A percentile compares a stretch with the other conserved stretches of the same genome.
Conservation (phyloP, 2,113 vertebrate species). For the Bufo bufo region DNA sequence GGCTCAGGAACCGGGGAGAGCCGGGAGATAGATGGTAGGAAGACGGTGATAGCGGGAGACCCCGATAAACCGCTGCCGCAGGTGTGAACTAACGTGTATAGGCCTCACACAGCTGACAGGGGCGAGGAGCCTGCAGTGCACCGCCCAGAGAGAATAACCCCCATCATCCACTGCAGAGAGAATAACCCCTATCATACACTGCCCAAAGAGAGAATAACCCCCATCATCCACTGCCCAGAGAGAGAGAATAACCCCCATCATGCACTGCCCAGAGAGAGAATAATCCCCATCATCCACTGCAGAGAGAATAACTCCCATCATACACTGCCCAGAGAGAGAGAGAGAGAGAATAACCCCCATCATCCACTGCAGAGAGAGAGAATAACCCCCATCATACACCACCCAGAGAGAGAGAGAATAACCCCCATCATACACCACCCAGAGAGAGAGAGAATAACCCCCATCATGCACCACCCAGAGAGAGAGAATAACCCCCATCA, state of each 20-base stretch:
- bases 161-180: not conserved
- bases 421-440: not conserved
- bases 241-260: not conserved
- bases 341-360: not conserved
- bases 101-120: not conserved
- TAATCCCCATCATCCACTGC: not conserved
- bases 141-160: not conserved
- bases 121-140: no score
- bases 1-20: not conserved
- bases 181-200: no score
- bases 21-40: not conserved
- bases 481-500: no score
- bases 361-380: not conserved
- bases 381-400: not conserved
- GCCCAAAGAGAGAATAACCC: not conserved
- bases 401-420: not conserved
- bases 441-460: not conserved
- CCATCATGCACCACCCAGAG: not conserved
- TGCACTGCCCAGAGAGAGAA: not conserved
- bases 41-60: not conserved
- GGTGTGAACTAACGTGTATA: not conserved
- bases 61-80: not conserved
- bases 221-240: no score
- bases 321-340: no score
- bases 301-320: not conserved